Evolutionary conservation across 2,797 vertebrate genomes (phyloP).

Genomic region (Helostoma temminkii): DNA sequence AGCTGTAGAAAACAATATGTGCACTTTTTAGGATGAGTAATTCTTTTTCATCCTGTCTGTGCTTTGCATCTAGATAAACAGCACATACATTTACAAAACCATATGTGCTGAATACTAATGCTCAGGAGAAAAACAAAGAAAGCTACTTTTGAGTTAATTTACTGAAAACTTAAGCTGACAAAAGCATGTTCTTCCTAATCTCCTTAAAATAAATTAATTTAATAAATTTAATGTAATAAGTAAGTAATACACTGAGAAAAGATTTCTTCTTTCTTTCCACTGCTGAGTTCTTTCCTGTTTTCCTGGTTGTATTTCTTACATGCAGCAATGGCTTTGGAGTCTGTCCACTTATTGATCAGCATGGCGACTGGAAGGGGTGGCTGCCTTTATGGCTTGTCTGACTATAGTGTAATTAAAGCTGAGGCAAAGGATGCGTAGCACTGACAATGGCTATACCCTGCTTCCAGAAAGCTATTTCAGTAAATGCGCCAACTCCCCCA

Average conservation of each 20-base stretch:
- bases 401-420: conserved; percentile 76
- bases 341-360: conserved; percentile 70
- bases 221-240: conserved; percentile 23
- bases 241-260: conserved; percentile 15
- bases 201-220: conserved; percentile 16
- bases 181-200: not conserved
- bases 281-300: not conserved
- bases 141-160: conserved; percentile 26
- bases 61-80: conserved; percentile 35
- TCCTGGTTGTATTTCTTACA: conserved; percentile 47
- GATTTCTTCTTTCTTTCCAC: conserved; percentile 11
- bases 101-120: conserved; percentile 8
- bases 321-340: conserved; percentile 52
- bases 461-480: conserved; percentile 40
- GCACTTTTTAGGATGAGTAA: conserved; percentile 19
- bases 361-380: conserved; percentile 47
- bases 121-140: not conserved
- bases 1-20: conserved; percentile 3
- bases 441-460: conserved; percentile 27
- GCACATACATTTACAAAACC: conserved; percentile 15
- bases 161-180: not conserved
- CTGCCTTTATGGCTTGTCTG: conserved; percentile 57
- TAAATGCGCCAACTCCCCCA: conserved; percentile 37
- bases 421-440: conserved; percentile 53
- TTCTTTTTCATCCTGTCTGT: conserved; percentile 12